A percentile compares a stretch with the other conserved stretches of the same genome.
These are phyloP conservation scores for Daubentonia madagascariensis DNA, from an alignment of 2,113 vertebrate genomes.

Conservation along the genomic window DNA sequence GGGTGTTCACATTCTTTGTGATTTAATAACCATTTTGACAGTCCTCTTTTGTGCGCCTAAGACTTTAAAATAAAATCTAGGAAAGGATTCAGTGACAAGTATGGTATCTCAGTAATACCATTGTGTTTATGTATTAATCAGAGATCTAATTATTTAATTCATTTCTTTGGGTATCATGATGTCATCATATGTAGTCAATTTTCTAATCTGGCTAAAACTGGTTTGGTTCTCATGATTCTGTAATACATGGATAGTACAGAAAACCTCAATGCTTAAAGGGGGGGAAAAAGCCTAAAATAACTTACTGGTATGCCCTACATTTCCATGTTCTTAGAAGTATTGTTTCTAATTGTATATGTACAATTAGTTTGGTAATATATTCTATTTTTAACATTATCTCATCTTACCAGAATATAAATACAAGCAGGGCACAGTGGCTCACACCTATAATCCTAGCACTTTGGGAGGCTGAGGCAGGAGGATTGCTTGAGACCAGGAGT, in stretches of 20 bases:
- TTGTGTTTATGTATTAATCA: constrained; percentile 15
- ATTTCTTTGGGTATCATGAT: constrained; percentile 52
- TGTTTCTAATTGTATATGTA: not conserved
- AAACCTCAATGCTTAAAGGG: not conserved
- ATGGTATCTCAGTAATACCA: not conserved
- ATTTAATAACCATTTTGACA: constrained; percentile 54
- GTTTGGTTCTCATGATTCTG: constrained; percentile 19
- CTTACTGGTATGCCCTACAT: not conserved
- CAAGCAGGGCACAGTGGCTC: not conserved
- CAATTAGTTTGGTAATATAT: not conserved
- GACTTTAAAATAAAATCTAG: constrained; percentile 51
- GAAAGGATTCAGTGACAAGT: constrained; percentile 19
- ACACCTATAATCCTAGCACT: too few relatives aligned
- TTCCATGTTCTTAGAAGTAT: not conserved
- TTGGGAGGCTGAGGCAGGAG: too few relatives aligned
- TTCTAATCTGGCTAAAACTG: constrained; percentile 29
- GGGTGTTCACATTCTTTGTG: not conserved
- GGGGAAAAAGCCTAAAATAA: not conserved
- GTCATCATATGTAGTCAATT: constrained; percentile 19
- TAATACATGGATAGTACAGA: not conserved
- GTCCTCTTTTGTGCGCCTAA: constrained; percentile 18
- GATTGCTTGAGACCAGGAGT: too few relatives aligned
- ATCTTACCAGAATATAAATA: constrained; percentile 27
- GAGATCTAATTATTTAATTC: constrained; percentile 58
- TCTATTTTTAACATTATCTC: constrained; percentile 35